A percentile compares a stretch with the other conserved stretches of the same genome.
phyloP scores from a whole-genome alignment of 2,113 vertebrate genomes.

The Oxygymnocypris stewartii region DNA sequence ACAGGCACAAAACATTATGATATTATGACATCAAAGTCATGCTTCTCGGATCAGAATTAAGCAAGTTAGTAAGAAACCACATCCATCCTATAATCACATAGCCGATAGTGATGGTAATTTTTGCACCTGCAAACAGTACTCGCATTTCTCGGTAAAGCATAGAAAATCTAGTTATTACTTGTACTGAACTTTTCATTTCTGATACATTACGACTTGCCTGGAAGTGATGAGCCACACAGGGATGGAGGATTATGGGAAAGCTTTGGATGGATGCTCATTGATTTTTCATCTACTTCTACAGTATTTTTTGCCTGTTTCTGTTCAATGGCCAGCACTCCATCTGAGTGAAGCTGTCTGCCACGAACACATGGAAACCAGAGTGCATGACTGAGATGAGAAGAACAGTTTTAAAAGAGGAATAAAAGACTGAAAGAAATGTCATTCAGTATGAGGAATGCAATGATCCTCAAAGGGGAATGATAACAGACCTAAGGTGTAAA shows the following conservation, averaged over 20 bases:
- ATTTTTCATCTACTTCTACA: neutral
- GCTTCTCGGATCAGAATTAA: neutral
- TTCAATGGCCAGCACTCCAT: neutral
- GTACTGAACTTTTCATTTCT: neutral
- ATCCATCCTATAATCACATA: neutral
- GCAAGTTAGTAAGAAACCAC: neutral
- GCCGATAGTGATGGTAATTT: neutral
- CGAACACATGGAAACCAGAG: slow-evolving; percentile 35
- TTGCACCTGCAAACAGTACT: neutral
- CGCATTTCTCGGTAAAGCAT: neutral
- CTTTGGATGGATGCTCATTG: slow-evolving; percentile 6
- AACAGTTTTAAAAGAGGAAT: neutral
- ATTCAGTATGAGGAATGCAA: slow-evolving; percentile 27
- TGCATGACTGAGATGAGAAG: slow-evolving; percentile 38
- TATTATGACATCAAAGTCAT: neutral
- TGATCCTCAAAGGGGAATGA: neutral
- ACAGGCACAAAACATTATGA: neutral
- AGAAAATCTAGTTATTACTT: neutral
- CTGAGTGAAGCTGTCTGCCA: neutral
- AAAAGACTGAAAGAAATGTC: neutral
- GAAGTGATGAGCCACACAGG: slow-evolving; percentile 5
- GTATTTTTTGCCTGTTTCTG: slow-evolving; percentile 7
- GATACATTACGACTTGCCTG: neutral
- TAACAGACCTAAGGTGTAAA: neutral
- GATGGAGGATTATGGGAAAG: neutral